Evolutionary conservation across 2,888 invertebrate species (phyloP).

Genomic region (Idaea aversata): DNA sequence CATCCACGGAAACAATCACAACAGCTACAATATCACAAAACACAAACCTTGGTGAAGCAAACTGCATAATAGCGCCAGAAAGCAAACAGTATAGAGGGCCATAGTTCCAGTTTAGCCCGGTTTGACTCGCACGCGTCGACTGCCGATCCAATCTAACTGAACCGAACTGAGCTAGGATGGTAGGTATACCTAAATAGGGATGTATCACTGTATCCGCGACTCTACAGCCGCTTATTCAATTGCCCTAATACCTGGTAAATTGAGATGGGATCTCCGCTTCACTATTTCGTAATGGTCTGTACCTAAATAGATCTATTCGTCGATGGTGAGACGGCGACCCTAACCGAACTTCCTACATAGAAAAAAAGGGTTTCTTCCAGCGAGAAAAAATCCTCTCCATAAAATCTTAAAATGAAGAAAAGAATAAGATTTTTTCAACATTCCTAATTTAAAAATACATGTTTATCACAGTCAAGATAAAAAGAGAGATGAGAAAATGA

Average conservation of each 20-base stretch:
- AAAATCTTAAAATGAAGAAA: too few species aligned
- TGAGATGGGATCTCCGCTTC: conserved; percentile 24
- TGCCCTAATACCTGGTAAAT: conserved; percentile 61
- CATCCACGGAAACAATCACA: not conserved
- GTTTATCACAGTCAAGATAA: too few species aligned
- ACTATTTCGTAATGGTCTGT: not conserved
- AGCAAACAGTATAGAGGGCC: conserved; percentile 54
- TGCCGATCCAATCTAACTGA: conserved; percentile 30
- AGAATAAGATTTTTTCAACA: too few species aligned
- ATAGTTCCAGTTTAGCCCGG: conserved; percentile 54
- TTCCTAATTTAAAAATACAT: too few species aligned
- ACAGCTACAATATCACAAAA: conserved; percentile 27
- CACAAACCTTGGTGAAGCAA: conserved; percentile 72
- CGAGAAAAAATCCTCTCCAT: too few species aligned
- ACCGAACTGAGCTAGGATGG: conserved; percentile 15
- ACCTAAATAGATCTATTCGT: not conserved
- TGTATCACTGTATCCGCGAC: conserved; percentile 16
- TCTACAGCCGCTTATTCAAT: conserved; percentile 63
- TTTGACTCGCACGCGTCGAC: conserved; percentile 44
- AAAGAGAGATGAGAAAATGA: too few species aligned
- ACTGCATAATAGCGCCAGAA: conserved; percentile 71
- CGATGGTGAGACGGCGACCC: too few species aligned
- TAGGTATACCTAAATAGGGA: conserved; percentile 33
- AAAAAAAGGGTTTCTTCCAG: too few species aligned
- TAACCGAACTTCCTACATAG: too few species aligned